A percentile compares a stretch with the other conserved stretches of the same genome.
phyloP scores from a whole-genome alignment of 1,140 invertebrate genomes.

The Drosophila nigrodunni region DNA sequence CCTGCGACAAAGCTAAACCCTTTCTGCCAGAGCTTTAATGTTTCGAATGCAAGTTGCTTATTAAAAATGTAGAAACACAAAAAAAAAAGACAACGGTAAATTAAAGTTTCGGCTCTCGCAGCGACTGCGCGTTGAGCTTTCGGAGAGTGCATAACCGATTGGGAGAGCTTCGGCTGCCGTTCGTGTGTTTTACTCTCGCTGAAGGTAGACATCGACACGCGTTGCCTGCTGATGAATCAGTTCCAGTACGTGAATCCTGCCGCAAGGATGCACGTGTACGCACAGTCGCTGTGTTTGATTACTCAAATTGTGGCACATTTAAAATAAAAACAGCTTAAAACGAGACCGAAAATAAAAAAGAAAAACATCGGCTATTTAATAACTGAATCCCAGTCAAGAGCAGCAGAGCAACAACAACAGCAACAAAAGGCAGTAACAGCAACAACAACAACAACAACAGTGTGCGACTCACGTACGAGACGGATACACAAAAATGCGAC shows the following conservation, averaged over 20 bases:
- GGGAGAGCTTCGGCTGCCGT: conserved; percentile 13
- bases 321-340: conserved; percentile 66
- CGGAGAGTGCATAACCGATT: neutral
- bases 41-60: conserved; percentile 46
- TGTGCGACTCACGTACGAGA: conserved; percentile 56
- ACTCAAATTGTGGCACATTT: conserved; percentile 73
- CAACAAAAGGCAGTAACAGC: conserved; percentile 57
- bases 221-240: conserved; percentile 59
- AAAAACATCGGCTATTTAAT: conserved; percentile 70
- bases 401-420: conserved; percentile 42
- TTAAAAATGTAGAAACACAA: conserved; percentile 57
- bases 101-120: conserved; percentile 61
- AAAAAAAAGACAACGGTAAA: conserved; percentile 55
- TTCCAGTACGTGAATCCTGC: conserved; percentile 79
- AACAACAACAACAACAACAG: conserved; percentile 45
- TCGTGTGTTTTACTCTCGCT: conserved; percentile 38
- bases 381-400: conserved; percentile 70
- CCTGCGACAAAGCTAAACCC: conserved; percentile 51
- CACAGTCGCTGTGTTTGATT: conserved; percentile 35
- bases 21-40: conserved; percentile 46
- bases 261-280: conserved; percentile 73
- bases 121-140: conserved; percentile 17
- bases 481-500: conserved; percentile 73
- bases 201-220: conserved; percentile 17
- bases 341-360: conserved; percentile 29